A percentile compares a stretch with the other conserved stretches of the same genome.
These are phyloP conservation scores for Allacma fusca DNA, from an alignment of 2,888 invertebrate species.

Conservation along the genomic window DNA sequence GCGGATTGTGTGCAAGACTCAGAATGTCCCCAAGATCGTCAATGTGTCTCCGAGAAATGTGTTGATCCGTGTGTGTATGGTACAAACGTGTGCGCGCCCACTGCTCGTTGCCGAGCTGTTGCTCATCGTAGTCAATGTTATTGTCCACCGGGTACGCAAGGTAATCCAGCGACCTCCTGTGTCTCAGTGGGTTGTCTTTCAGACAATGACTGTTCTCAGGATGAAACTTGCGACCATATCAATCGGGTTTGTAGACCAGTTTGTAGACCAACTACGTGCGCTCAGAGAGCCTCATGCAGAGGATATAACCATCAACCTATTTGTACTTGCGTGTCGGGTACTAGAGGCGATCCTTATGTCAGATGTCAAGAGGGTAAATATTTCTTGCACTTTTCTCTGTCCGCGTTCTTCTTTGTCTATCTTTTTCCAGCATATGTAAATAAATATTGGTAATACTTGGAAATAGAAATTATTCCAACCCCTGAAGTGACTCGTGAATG, in stretches of 20 bases:
- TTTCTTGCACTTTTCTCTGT: conserved; percentile 5
- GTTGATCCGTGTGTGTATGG: conserved; percentile 78
- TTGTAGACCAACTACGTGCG: conserved; percentile 83
- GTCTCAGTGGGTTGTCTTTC: conserved; percentile 84
- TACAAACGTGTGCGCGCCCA: conserved; percentile 76
- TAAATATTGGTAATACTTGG: conserved; percentile 13
- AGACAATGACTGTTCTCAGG: conserved; percentile 86
- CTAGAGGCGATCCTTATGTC: conserved; percentile 79
- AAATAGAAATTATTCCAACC: conserved; percentile 35
- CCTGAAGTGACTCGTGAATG: conserved; percentile 70
- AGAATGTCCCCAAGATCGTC: conserved; percentile 85
- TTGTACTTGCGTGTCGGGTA: conserved; percentile 79
- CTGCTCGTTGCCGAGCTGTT: conserved; percentile 77
- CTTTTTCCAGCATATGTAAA: not conserved
- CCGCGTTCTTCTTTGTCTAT: not conserved
- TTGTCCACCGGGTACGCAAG: conserved; percentile 85
- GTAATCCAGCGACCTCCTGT: conserved; percentile 82
- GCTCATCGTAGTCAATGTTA: conserved; percentile 82
- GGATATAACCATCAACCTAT: conserved; percentile 79
- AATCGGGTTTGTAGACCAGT: conserved; percentile 84
- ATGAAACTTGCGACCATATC: conserved; percentile 83
- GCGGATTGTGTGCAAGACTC: conserved; percentile 81
- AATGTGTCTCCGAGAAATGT: conserved; percentile 81
- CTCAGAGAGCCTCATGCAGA: conserved; percentile 77
- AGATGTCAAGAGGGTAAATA: conserved; percentile 67